phyloP scores from a whole-genome alignment of 2,888 invertebrate genomes.

The Calliscelio sp. region DNA sequence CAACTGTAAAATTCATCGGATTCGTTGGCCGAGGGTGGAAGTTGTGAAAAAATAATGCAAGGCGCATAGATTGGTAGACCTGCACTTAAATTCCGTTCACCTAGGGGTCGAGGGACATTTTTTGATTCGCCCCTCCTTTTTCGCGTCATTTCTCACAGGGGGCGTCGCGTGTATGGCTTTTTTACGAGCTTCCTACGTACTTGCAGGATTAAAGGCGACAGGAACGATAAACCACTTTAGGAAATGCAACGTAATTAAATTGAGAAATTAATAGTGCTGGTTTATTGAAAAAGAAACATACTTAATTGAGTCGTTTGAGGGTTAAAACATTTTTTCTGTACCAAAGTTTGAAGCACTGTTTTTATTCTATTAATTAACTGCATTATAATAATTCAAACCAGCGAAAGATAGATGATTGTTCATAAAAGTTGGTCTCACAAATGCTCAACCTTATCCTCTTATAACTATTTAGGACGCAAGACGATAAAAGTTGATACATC shows the following conservation, averaged over 20 bases:
- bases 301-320: not conserved
- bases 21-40: constrained; percentile 21
- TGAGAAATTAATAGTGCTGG: not conserved
- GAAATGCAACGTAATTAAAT: constrained; percentile 2
- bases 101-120: constrained; percentile 23
- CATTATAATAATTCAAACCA: too few species aligned
- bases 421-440: too few species aligned
- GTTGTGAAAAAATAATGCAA: constrained; percentile 52
- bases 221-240: constrained; percentile 10
- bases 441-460: too few species aligned
- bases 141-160: constrained; percentile 1
- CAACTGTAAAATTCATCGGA: constrained; percentile 41
- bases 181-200: constrained; percentile 20
- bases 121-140: constrained; percentile 11
- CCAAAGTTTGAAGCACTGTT: too few species aligned
- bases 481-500: constrained; percentile 1
- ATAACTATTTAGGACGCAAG: too few species aligned
- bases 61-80: constrained; percentile 22
- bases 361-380: too few species aligned
- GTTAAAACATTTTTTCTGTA: too few species aligned
- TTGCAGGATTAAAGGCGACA: not conserved
- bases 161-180: not conserved
- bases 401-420: too few species aligned
- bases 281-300: constrained; percentile 4
- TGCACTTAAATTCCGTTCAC: constrained; percentile 4